Percentiles rank a stretch among this genome's conserved stretches.
phyloP scores from a whole-genome alignment of 2,113 vertebrate species.

The Redunca redunca region DNA sequence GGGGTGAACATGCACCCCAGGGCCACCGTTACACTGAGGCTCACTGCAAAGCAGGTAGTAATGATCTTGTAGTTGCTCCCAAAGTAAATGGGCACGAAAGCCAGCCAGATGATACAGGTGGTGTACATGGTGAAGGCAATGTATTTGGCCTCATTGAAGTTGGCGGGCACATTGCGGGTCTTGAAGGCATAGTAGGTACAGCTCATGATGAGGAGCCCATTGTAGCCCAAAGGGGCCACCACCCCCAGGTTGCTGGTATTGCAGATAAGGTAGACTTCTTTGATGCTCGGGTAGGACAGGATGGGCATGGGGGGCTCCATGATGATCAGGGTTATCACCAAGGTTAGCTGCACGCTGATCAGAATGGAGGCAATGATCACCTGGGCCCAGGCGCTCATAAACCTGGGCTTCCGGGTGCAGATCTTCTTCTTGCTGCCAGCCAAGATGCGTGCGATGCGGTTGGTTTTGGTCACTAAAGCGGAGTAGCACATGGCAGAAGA shows the following conservation, averaged over 20 bases:
- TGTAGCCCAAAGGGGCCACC: constrained; percentile 98
- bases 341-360: constrained; percentile 93
- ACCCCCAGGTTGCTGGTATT: constrained; percentile 97
- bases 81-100: constrained; percentile 98
- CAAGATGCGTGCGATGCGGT: constrained; percentile 97
- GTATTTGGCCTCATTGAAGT: constrained; percentile 99
- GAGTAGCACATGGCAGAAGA: constrained; percentile 99
- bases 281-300: constrained; percentile 96
- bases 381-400: constrained; percentile 99
- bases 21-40: constrained; percentile 97
- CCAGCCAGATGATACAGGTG: constrained; percentile 99
- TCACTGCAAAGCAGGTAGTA: constrained; percentile 98
- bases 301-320: constrained; percentile 96
- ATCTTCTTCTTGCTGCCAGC: constrained; percentile 99
- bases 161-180: constrained; percentile 97
- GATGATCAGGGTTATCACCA: constrained; percentile 94
- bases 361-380: constrained; percentile 94
- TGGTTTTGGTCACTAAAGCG: constrained; percentile 97
- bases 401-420: constrained; percentile 96
- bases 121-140: constrained; percentile 99
- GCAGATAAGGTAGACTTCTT: constrained; percentile 98
- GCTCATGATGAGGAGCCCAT: constrained; percentile 98
- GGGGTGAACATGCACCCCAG: constrained; percentile 99
- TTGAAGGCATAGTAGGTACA: constrained; percentile 99
- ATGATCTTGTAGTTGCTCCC: constrained; percentile 99